These are phyloP conservation scores for Pelvicachromis taeniatus DNA, from an alignment of 2,113 vertebrate species.

Conservation along the genomic window DNA sequence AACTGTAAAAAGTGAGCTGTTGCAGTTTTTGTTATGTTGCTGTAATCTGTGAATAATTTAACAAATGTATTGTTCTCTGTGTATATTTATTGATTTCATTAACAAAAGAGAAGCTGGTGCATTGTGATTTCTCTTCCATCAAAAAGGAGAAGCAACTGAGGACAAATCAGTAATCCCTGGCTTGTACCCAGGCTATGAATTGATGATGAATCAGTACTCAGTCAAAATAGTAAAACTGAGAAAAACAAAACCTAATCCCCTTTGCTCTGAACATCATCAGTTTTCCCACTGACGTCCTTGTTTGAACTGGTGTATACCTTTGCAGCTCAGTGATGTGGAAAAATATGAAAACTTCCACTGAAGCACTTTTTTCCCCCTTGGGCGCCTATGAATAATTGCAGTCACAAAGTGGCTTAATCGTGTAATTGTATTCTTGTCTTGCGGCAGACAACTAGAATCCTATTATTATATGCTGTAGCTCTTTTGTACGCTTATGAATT, in stretches of 20 bases:
- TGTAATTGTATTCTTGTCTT: constrained; percentile 54
- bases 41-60: neutral
- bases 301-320: constrained; percentile 17
- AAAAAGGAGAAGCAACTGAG: neutral
- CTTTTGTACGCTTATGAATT: constrained; percentile 19
- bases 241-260: neutral
- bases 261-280: neutral
- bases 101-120: neutral
- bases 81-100: neutral
- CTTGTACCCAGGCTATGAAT: neutral
- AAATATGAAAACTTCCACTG: constrained; percentile 16
- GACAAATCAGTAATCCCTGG: neutral
- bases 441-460: constrained; percentile 24
- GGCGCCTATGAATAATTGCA: constrained; percentile 46
- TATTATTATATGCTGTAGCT: constrained; percentile 34
- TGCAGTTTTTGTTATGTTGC: neutral
- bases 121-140: neutral
- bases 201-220: neutral
- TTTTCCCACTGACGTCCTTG: neutral
- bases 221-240: neutral
- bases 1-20: constrained; percentile 65
- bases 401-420: constrained; percentile 47
- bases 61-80: neutral
- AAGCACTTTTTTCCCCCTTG: constrained; percentile 6
- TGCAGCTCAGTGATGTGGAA: constrained; percentile 23